Base-by-base conservation (phyloP, 2,888 invertebrate species). In the Nipponacmea schrenckii region DNA sequence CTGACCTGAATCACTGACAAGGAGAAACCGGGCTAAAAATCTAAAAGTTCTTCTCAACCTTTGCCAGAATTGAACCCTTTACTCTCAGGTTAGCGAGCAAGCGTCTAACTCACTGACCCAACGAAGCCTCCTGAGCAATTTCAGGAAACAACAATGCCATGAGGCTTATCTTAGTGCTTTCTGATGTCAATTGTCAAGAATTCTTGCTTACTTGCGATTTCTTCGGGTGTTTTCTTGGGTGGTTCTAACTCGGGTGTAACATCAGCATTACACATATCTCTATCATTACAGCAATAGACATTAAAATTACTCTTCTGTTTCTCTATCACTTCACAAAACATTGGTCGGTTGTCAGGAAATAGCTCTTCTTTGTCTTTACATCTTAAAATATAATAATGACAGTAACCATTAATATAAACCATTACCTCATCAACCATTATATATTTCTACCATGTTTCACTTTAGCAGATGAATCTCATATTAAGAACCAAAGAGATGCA, bases 251-350 rank as follows among this genome's bases (percentile, higher is more conserved):
- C 77, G 2, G 84, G 83, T n/a, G 63, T 69, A 8, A 81, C 71
- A 1, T 74, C 68, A 69, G 71, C 67, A 70, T 85, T 85, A 67
- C 85, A 85, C 72, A 79, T 76, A 64, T 84, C 84, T 10, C 68
- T 62, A 62, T 80, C 77, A 24, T 79, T 76, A 66, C 85, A 85
- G 67, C 85, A 85, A 20, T 76, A 45, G 7, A 82, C 77, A 66
- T 77, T 81, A 31, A 73, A 73, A 5, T 39, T 31, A 26, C 67
- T 26, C 14, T 65, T 39, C n/a, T 50, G 20, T 7, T 70, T 39
- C 48, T 70, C 66, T 27, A 62, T 72, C 15, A 73, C 75, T 46
- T 80, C 70, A 71, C 84, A 84, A 1, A 70, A 67, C 26, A 84
- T 66, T 0, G 82, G 83, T 8, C 78, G 72, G 1, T 77, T 76